Base-by-base conservation (phyloP, 2,113 vertebrate species). In the Lasiurus borealis region DNA sequence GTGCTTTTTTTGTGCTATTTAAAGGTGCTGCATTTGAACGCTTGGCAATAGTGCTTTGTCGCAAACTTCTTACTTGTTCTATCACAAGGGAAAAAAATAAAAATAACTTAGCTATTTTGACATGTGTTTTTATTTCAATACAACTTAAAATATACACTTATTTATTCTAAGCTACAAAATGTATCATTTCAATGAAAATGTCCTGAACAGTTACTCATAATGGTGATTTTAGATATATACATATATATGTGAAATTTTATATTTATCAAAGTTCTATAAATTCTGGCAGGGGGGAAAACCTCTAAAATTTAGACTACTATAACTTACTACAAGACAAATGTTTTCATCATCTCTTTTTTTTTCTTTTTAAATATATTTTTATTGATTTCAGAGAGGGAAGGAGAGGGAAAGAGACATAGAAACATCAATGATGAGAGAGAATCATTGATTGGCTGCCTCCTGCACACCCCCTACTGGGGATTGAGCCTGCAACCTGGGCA, bases 31-130 rank as follows among this genome's bases (percentile, higher is more conserved):
- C 85, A 97, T 97, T 98, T 0, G 98, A 98, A 87, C 98, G 98
- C 86, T 98, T 99, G 93, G 98, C 98, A 88, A 98, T 95, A 0
- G 98, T 99, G 97, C 98, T 98, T 95, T 98, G 98, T 94, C 98
- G 97, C 91, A 99, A 97, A 98, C 98, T 98, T 98, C 98, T 97
- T 57, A 98, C 98, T 95, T 98, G 86, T 97, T 98, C 98, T 98
- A 91, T 94, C 59, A 98, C 96, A 93, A 88, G 25, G 96, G 95
- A 69, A 95, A 93, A 97, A 75, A 95, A 97, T 87, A 95, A 96
- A 97, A 97, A 93, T 14, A 29, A 88, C 97, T 98, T 97, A 98
- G 96, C 77, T 96, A 93, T 89, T 85, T 88, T 86, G 64, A 44
- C 78, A 91, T 76, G 68, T 96, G 73, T 54, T 97, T 97, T 96